Evolutionary conservation across 1,140 invertebrate genomes (phyloP).

Genomic region (Procambarus virginalis): DNA sequence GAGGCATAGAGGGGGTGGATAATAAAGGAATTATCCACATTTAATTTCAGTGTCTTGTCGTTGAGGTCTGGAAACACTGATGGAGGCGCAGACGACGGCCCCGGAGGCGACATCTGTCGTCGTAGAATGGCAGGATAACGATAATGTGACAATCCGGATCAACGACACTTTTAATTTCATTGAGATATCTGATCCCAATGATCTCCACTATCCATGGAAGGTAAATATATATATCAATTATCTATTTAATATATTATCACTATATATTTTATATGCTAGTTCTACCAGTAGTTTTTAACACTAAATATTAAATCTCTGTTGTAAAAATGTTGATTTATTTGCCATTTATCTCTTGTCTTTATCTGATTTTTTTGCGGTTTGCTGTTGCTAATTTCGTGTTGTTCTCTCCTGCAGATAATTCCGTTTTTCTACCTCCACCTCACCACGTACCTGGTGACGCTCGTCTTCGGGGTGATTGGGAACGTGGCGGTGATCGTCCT

Average conservation of each 20-base stretch:
- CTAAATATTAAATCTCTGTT: not conserved
- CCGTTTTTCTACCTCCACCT: constrained; percentile 43
- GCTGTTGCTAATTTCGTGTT: too few relatives aligned
- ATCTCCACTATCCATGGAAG: constrained; percentile 34
- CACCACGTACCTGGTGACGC: constrained; percentile 33
- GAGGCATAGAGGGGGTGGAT: too few relatives aligned
- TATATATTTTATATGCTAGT: too few relatives aligned
- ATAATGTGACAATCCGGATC: not conserved
- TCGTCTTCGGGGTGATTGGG: constrained; percentile 32
- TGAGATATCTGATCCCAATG: constrained; percentile 17
- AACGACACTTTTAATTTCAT: constrained; percentile 6
- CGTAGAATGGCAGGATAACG: not conserved
- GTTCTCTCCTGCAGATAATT: not conserved
- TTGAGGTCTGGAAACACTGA: too few relatives aligned
- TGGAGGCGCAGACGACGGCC: too few relatives aligned
- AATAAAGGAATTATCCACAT: too few relatives aligned
- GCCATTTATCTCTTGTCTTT: not conserved
- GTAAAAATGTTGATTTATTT: not conserved
- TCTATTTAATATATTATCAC: too few relatives aligned
- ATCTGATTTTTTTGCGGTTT: not conserved
- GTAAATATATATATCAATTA: not conserved
- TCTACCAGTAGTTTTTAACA: too few relatives aligned
- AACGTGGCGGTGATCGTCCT: constrained; percentile 44
- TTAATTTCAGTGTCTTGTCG: too few relatives aligned
- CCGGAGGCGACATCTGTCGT: too few relatives aligned